Evolutionary conservation across 2,888 invertebrate species (phyloP), one percentile per base, ranked within the genome.

Genomic region (Julus scandinavius): DNA sequence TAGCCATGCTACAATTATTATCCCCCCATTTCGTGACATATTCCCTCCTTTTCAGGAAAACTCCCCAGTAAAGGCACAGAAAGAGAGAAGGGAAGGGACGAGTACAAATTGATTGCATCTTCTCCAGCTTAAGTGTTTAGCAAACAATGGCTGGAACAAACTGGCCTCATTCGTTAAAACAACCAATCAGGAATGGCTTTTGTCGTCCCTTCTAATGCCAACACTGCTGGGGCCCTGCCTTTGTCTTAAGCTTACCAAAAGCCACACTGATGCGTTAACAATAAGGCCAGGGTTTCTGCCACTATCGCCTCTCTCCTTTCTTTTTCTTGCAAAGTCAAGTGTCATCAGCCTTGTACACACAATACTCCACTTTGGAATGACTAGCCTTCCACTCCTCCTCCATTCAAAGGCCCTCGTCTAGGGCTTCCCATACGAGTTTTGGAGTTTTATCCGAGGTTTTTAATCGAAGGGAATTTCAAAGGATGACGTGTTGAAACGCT

Each of bases 161-260:
- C 72, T 72, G 72, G 72, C 72, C 72, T 72, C 72, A 72, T 72
- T 72, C 72, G 72, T 72, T 72, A 72, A 72, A 72, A 72, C 72
- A 72, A 72, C 72, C 72, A 72, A 72, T 72, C 29, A 72, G 72
- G 29, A 72, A 29, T 63, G 72, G 72, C 29, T n/a, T 72, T 72
- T 72, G 72, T 72, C 72, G 72, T 29, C 72, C 72, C 72, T 20
- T n/a, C 72, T 72, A 72, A 72, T 72, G 72, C 72, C 72, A 1
- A 13, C 72, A n/a, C 9, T 29, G 20, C 72, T 29, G 0, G 72
- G 72, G n/a, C 7, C 72, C 72, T 72, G 20, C 72, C 72, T 29
- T 72, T 72, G 72, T 72, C 72, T 72, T 72, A 29, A 72, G 72
- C 72, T 29, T n/a, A 72, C 9, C 2, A 1, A 11, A 72, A 29